Evolutionary conservation across 1,140 invertebrate genomes (phyloP).

Genomic region (Chrysomallon squamiferum): DNA sequence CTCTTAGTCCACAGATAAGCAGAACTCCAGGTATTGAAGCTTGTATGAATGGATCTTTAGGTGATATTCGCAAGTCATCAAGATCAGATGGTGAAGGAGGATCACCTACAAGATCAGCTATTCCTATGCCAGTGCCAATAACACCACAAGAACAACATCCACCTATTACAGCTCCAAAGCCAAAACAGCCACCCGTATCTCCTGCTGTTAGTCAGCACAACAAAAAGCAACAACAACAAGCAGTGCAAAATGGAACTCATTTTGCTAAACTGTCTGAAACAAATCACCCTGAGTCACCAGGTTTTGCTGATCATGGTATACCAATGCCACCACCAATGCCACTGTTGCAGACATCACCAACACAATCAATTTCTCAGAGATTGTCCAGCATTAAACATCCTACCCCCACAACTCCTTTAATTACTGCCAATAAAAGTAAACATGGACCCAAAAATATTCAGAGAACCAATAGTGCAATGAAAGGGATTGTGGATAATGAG

Average conservation of each 20-base stretch:
- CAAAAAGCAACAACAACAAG: background rate
- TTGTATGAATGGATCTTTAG: background rate
- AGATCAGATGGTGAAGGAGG: slow-evolving; percentile 5
- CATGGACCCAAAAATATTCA: slow-evolving; percentile 22
- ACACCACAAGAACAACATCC: background rate
- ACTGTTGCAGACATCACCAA: background rate
- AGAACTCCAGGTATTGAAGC: background rate
- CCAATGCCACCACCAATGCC: slow-evolving; percentile 7
- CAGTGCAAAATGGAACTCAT: background rate
- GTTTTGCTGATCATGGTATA: background rate
- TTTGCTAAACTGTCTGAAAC: background rate
- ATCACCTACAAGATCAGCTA: slow-evolving; percentile 15
- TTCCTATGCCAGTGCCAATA: background rate
- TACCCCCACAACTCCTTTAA: slow-evolving; percentile 12
- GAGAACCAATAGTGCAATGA: slow-evolving; percentile 29
- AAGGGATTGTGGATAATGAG: slow-evolving; percentile 7
- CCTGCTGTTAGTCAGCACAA: background rate
- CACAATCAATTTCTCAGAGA: slow-evolving; percentile 13
- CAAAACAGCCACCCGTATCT: slow-evolving; percentile 8
- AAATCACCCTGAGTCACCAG: background rate
- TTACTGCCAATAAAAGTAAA: slow-evolving; percentile 13
- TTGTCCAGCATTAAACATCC: slow-evolving; percentile 24
- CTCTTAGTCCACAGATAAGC: background rate
- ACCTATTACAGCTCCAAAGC: slow-evolving; percentile 5
- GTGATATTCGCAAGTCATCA: slow-evolving; percentile 11